Conservation (phyloP, 2,113 vertebrate species). For the Tragelaphus buxtoni region DNA sequence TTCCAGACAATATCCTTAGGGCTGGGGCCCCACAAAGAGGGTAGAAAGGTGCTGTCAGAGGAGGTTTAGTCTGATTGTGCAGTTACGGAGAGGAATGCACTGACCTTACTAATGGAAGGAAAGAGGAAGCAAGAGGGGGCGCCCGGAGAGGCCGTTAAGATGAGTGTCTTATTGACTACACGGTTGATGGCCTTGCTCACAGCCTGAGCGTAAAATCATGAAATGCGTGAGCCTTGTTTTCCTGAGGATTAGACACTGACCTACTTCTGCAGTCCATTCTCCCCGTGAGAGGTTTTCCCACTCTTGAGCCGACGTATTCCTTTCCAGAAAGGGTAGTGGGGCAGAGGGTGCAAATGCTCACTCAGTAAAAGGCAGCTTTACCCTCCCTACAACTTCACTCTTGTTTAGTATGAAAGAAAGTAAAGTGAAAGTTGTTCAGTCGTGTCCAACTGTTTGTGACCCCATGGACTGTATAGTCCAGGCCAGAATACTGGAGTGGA, state of each 20-base stretch:
- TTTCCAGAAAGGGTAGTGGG: neutral
- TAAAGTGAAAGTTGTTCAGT: neutral
- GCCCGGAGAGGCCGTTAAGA: neutral
- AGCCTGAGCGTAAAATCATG: neutral
- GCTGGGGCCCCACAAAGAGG: neutral
- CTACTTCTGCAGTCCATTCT: conserved; percentile 29
- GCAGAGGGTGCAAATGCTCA: neutral
- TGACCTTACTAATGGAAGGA: neutral
- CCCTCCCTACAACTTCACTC: neutral
- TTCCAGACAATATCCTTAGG: rapidly evolving
- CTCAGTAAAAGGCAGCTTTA: neutral
- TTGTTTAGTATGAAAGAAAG: neutral
- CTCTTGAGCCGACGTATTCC: neutral
- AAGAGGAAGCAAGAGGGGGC: neutral
- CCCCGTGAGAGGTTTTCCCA: neutral
- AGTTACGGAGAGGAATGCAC: neutral
- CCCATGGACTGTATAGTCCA: neutral
- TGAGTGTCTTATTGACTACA: neutral
- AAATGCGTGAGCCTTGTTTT: neutral
- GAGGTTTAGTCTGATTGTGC: neutral
- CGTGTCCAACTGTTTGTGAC: rapidly evolving
- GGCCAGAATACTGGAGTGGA: neutral
- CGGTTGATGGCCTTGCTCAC: neutral
- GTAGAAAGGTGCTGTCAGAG: neutral
- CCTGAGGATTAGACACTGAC: neutral